These are phyloP conservation scores for Gracilinanus agilis DNA, from an alignment of 2,113 vertebrate species.

Conservation along the genomic window DNA sequence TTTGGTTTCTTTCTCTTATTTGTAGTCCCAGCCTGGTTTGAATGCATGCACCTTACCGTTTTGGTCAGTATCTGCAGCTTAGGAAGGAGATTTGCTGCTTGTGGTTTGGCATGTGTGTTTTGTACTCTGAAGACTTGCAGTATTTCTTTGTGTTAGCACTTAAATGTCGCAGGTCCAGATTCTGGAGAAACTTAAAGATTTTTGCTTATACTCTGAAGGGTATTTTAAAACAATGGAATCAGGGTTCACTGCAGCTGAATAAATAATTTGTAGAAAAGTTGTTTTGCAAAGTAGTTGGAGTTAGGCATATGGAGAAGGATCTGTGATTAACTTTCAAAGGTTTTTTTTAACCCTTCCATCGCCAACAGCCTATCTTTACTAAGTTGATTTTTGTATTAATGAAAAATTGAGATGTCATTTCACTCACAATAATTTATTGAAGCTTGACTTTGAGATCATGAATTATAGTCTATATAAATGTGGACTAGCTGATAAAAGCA, in stretches of 20 bases:
- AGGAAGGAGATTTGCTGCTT: conserved; percentile 65
- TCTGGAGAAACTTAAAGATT: conserved; percentile 61
- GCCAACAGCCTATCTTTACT: conserved; percentile 33
- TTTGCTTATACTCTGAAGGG: conserved; percentile 56
- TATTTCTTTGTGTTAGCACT: conserved; percentile 55
- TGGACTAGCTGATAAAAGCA: conserved; percentile 16
- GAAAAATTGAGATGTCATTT: conserved; percentile 29
- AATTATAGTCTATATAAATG: conserved; percentile 33
- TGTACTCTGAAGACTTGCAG: conserved; percentile 64
- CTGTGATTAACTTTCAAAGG: conserved; percentile 61
- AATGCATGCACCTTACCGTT: conserved; percentile 83
- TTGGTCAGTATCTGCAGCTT: conserved; percentile 80
- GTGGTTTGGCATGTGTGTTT: conserved; percentile 47
- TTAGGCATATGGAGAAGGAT: conserved; percentile 61
- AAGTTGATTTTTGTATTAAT: conserved; percentile 54
- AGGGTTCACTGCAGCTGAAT: conserved; percentile 61
- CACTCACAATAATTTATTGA: conserved; percentile 9
- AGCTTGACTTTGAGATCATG: conserved; percentile 45
- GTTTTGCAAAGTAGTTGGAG: conserved; percentile 71
- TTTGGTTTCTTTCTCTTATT: conserved; percentile 79
- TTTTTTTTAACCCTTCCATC: conserved; percentile 72
- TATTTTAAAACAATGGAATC: conserved; percentile 72
- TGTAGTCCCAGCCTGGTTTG: conserved; percentile 79
- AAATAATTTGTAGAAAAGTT: conserved; percentile 64
- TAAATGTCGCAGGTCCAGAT: conserved; percentile 64